Conservation (phyloP, 2,888 invertebrate genomes). For the Himalopsyche tibetana region DNA sequence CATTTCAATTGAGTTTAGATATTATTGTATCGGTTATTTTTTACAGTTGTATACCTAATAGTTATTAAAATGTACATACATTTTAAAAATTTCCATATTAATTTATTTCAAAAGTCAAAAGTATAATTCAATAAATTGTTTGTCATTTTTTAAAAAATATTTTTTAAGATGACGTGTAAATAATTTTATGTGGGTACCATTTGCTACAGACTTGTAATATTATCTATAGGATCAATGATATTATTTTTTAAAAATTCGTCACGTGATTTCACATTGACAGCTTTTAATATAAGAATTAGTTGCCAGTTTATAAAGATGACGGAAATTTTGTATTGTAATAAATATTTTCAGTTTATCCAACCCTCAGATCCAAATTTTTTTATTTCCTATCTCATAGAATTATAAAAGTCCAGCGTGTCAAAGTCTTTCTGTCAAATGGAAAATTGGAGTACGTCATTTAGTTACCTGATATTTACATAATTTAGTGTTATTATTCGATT, state of each 20-base stretch:
- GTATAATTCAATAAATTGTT: too few relatives aligned
- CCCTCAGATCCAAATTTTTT: background rate
- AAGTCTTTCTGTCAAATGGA: conserved; percentile 45
- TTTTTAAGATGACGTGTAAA: background rate
- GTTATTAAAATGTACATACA: too few relatives aligned
- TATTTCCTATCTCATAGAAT: background rate
- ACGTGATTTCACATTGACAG: background rate
- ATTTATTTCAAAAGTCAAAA: too few relatives aligned
- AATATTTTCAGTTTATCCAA: conserved; percentile 37
- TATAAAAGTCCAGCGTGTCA: conserved; percentile 53
- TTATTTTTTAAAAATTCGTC: background rate
- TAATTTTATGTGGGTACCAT: background rate
- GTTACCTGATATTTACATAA: conserved; percentile 17
- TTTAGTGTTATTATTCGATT: background rate
- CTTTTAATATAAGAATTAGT: background rate
- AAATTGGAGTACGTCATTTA: background rate
- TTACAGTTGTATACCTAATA: too few relatives aligned
- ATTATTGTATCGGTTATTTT: too few relatives aligned
- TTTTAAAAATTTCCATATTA: too few relatives aligned
- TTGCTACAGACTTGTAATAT: background rate
- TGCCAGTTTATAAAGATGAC: conserved; percentile 6
- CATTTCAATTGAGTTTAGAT: too few relatives aligned
- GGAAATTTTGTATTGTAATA: conserved; percentile 14
- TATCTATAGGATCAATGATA: too few relatives aligned
- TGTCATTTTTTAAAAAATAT: too few relatives aligned